These are phyloP conservation scores for Xenus cinereus DNA, from an alignment of 2,113 vertebrate species.

Conservation along the genomic window DNA sequence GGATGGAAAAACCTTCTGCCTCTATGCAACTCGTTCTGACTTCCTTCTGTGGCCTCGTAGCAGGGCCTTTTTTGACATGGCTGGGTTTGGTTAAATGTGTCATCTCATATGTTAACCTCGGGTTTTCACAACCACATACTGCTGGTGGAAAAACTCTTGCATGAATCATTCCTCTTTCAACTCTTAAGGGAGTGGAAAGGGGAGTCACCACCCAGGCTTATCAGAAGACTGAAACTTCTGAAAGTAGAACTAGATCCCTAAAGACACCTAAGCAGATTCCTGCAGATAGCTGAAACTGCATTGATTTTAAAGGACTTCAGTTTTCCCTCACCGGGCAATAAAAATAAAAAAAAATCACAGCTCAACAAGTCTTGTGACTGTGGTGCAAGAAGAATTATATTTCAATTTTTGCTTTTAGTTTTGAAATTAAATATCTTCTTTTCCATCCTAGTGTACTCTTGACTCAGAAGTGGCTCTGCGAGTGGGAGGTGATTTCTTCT, in stretches of 20 bases:
- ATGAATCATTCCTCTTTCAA: neutral
- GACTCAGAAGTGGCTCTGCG: constrained; percentile 86
- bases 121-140: neutral
- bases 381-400: neutral
- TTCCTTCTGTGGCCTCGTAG: neutral
- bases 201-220: neutral
- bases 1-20: neutral
- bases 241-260: neutral
- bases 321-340: neutral
- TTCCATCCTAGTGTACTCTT: constrained; percentile 79
- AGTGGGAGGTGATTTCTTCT: constrained; percentile 93
- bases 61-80: neutral
- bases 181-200: neutral
- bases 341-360: neutral
- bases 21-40: neutral
- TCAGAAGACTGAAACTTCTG: neutral
- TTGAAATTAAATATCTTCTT: constrained; percentile 31
- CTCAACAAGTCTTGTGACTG: neutral
- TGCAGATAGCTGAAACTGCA: neutral
- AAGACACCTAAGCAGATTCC: neutral
- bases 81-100: neutral
- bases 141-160: neutral
- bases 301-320: neutral
- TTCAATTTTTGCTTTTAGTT: neutral
- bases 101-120: neutral